Percentiles rank a stretch among this genome's conserved stretches.
These are phyloP conservation scores for Pachypeltis micranthus DNA, from an alignment of 1,140 invertebrate species.

Conservation along the genomic window DNA sequence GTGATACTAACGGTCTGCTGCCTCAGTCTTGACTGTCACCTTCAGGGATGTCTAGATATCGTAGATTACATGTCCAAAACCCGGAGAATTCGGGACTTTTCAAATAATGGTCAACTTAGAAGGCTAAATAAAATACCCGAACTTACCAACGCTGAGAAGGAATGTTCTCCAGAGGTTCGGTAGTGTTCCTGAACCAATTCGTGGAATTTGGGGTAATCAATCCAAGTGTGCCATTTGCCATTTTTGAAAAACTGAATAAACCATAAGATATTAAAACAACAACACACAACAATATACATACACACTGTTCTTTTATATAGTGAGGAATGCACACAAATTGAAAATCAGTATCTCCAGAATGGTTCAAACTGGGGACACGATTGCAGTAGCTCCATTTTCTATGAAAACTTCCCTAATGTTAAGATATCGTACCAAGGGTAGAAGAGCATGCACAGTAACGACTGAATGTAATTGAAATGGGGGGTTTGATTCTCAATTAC, in stretches of 20 bases:
- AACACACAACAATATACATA: conserved; percentile 29
- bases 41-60: no score
- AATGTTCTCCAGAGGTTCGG: conserved; percentile 32
- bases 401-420: no score
- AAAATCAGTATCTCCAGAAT: no score
- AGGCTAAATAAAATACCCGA: no score
- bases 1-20: not conserved
- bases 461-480: no score
- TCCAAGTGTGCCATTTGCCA: conserved; percentile 50
- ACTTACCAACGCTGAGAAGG: conserved; percentile 38
- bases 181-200: conserved; percentile 37
- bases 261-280: not conserved
- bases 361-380: no score
- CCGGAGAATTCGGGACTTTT: no score
- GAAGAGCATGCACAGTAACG: no score
- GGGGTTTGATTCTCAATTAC: no score
- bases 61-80: not conserved
- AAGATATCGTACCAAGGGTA: no score
- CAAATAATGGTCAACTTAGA: not conserved
- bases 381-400: no score
- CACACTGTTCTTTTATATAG: conserved; percentile 23
- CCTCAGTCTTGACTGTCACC: not conserved
- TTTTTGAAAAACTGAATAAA: conserved; percentile 40
- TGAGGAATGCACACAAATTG: not conserved
- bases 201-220: conserved; percentile 49